Percentiles rank a stretch among this genome's conserved stretches.
Evolutionary conservation across 1,140 invertebrate genomes (phyloP).

Genomic region (Drosophila seguyi): DNA sequence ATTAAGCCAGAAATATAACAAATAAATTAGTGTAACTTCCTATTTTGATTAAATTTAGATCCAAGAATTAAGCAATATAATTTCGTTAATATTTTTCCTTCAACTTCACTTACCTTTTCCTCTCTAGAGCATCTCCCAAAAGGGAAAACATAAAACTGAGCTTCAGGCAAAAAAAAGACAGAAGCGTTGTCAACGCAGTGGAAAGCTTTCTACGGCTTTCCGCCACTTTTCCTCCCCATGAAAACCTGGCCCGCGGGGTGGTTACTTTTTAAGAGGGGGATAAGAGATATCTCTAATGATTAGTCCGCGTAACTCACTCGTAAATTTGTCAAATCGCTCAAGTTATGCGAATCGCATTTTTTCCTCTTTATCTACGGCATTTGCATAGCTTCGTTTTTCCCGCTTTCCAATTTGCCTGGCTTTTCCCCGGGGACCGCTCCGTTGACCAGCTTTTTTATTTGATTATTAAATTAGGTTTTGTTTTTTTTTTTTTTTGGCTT

Average conservation of each 20-base stretch:
- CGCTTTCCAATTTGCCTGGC: conserved; percentile 15
- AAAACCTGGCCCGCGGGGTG: conserved; percentile 46
- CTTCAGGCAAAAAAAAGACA: conserved; percentile 2
- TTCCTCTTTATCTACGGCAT: conserved; percentile 50
- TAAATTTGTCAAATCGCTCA: conserved; percentile 81
- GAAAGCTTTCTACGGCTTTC: conserved; percentile 22
- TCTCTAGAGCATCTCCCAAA: conserved; percentile 2
- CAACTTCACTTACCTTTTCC: neutral
- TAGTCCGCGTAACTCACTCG: conserved; percentile 78
- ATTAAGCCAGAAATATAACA: neutral
- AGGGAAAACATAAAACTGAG: conserved; percentile 5
- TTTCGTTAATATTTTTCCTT: neutral
- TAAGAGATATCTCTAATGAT: conserved; percentile 66
- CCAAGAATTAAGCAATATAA: no score
- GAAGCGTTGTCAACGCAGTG: conserved; percentile 30
- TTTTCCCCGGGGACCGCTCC: conserved; percentile 40
- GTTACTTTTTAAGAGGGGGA: conserved; percentile 20
- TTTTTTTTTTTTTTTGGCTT: conserved; percentile 19
- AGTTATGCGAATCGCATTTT: conserved; percentile 61
- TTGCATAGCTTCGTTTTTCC: conserved; percentile 48
- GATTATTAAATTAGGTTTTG: conserved; percentile 80
- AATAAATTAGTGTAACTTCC: neutral
- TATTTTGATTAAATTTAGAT: neutral
- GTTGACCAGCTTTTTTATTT: conserved; percentile 72
- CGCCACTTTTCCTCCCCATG: conserved; percentile 13